Base-by-base conservation (phyloP, 37 sponge, comb jelly and placozoan species). In the Agelas oroides region DNA sequence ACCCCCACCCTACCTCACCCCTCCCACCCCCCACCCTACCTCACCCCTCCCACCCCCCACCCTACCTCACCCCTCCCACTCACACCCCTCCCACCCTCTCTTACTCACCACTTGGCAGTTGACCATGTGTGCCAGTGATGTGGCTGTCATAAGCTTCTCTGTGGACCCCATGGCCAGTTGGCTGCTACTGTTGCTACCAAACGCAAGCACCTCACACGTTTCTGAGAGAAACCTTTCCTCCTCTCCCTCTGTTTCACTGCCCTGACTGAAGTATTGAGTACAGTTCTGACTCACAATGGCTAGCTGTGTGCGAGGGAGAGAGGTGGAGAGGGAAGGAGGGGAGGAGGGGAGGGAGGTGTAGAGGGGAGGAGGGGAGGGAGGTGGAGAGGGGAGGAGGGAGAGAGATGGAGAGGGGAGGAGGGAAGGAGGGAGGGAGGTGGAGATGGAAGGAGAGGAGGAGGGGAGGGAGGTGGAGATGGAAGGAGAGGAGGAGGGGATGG, bases 161-260 rank as follows among this genome's bases (percentile, higher is more conserved):
- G 62, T 71, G 27, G 83, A 66, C 32, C 93, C 93, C 78, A 92
- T 82, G 53, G 91, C 94, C 59, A 97, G 74, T 87, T 97, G 97
- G 36, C 64, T 57, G 59, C 96, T 95, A 35, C 96, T 93, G 76
- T 95, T 95, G 33, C 93, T 93, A 31, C 93, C 93, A 69, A 89
- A 88, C 13, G 61, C 93, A 81, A 82, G 88, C 67, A 79, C 88
- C n/a, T 82, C 84, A 65, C 73, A 87, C 17, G 83, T 53, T 40
- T 86, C 79, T 3, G 92, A 91, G 53, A 83, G 27, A 65, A 87
- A 83, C 25, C 33, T 65, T 12, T 65, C 12, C 5, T 62, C 53
- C 1, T 34, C 35, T 15, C 39, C 25, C 18, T 83, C 64, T 13
- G 23, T 60, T 37, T 40, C 35, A 8, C 53, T 32, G 27, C 36